Evolutionary conservation across 2,797 vertebrate species (phyloP).

Genomic region (Microchirus variegatus): DNA sequence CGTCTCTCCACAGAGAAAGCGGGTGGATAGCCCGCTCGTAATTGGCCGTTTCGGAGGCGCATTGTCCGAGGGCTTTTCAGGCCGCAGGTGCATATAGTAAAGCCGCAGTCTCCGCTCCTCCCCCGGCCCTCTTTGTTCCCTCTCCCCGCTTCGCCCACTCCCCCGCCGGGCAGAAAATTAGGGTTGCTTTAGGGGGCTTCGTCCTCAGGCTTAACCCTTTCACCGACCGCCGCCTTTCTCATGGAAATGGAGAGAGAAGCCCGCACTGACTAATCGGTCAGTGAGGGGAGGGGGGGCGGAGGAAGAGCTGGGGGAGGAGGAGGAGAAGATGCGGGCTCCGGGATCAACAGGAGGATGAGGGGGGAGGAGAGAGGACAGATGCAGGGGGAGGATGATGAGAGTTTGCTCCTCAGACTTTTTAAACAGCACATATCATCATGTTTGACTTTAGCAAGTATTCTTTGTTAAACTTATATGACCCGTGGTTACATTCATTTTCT

Average conservation of each 20-base stretch:
- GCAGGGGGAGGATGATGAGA: conserved; percentile 11
- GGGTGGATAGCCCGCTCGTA: conserved; percentile 76
- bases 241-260: conserved; percentile 80
- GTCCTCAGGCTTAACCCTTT: conserved; percentile 85
- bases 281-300: conserved; percentile 67
- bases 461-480: too few relatives aligned
- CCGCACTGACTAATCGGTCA: conserved; percentile 82
- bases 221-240: conserved; percentile 80
- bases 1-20: conserved; percentile 66
- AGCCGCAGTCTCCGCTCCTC: conserved; percentile 80
- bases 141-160: conserved; percentile 73
- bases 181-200: conserved; percentile 78
- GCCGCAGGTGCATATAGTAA: conserved; percentile 87
- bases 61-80: conserved; percentile 84
- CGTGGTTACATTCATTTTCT: too few relatives aligned
- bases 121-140: conserved; percentile 82
- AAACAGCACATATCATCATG: background rate
- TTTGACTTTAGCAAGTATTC: background rate
- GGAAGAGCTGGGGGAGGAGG: background rate
- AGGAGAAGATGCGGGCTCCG: conserved; percentile 7
- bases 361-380: background rate
- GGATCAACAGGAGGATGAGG: too few relatives aligned
- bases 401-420: conserved; percentile 2
- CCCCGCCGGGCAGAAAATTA: conserved; percentile 85
- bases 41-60: conserved; percentile 85